Evolutionary conservation across 1,140 invertebrate species (phyloP).

Genomic region (Alviniconcha marisindica): DNA sequence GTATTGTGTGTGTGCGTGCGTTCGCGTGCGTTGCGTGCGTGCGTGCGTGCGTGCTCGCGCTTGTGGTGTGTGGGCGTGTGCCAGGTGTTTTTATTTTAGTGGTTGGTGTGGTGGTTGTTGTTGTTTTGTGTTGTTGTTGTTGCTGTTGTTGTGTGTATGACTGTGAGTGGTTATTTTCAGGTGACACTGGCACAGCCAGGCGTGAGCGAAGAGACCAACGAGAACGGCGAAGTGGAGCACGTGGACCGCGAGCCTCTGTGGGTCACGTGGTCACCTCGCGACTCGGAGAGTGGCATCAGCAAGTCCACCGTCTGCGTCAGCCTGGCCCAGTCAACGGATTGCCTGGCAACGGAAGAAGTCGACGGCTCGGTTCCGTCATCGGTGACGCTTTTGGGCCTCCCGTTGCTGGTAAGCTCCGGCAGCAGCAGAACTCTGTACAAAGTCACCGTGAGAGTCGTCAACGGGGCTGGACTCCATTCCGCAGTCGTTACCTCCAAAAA

Average conservation of each 20-base stretch:
- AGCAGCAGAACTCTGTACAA: not conserved
- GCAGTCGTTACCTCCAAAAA: conserved; percentile 40
- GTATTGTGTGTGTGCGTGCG: too few species aligned
- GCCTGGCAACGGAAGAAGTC: conserved; percentile 38
- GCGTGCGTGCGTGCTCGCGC: too few species aligned
- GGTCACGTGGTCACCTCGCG: conserved; percentile 49
- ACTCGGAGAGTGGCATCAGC: conserved; percentile 49
- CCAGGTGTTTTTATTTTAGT: too few species aligned
- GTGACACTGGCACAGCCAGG: conserved; percentile 46
- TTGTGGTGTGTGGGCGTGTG: too few species aligned
- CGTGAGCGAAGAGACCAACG: conserved; percentile 51
- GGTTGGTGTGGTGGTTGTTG: too few species aligned
- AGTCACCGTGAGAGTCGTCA: conserved; percentile 44
- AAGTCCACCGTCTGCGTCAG: conserved; percentile 46
- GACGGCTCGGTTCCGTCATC: not conserved
- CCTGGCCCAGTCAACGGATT: not conserved
- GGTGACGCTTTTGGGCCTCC: not conserved
- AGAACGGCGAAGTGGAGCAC: conserved; percentile 48
- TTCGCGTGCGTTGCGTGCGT: too few species aligned
- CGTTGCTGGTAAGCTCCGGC: not conserved
- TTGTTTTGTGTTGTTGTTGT: too few species aligned
- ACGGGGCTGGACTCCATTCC: conserved; percentile 48
- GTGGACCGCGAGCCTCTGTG: conserved; percentile 42
- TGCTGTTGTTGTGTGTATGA: too few species aligned
- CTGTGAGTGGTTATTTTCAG: conserved; percentile 55